Evolutionary conservation across 2,888 invertebrate species (phyloP), one percentile per base, ranked within the genome.

Genomic region (Acanthosepion lycidas): DNA sequence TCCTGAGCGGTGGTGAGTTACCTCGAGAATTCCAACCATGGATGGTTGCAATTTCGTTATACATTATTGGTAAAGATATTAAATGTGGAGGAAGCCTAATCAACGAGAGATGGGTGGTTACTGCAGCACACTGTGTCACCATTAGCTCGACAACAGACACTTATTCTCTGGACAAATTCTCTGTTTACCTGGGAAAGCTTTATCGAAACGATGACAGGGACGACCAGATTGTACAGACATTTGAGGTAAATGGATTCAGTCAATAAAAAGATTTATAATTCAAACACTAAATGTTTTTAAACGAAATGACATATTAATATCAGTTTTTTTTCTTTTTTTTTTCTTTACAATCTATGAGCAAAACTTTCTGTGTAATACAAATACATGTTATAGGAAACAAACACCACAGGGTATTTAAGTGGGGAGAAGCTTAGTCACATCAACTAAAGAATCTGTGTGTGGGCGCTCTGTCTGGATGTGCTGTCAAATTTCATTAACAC

Each of bases 61-160:
- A 49, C 48, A 49, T 8, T 51, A 12, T 92, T 8, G n/a, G 51
- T 49, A 28, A 6, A 18, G 92, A 12, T 23, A 48, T 92, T 15
- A 48, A 28, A 49, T 92, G 92, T 23, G 92, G 92, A 12, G 92
- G 92, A n/a, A 92, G 49, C 42, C 49, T 92, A 28, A 48, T 92
- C 92, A 92, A 33, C 49, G 92, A 92, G 18, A n/a, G 92, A 15
- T 48, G 42, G 92, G 92, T 92, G 26, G 48, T 92, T 12, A 92
- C 92, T 51, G 92, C 92, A 28, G 92, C 92, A 49, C 92, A 92
- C 9, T 92, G 92, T 48, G 51, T 92, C 49, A 48, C 92, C 9
- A n/a, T 51, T 20, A 28, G 4, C 0, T 0, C 5, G 12, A 28
- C 92, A 23, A 49, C 8, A 4, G 92, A 92, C 5, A 49, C 92